phyloP scores from a whole-genome alignment of 1,140 invertebrate species.

The Antheraea pernyi region DNA sequence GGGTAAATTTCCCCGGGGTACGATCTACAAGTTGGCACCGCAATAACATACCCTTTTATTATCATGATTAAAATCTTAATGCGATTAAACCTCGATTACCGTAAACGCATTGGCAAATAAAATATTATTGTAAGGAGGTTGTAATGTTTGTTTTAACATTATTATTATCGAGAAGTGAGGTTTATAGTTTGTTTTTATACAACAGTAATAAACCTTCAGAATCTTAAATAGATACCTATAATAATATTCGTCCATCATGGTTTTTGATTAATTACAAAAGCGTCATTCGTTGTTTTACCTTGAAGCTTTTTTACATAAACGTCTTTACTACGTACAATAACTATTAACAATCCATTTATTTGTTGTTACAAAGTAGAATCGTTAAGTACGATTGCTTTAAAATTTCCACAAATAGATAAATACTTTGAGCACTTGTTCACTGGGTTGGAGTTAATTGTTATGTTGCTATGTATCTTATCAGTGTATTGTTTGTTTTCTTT shows the following conservation, averaged over 20 bases:
- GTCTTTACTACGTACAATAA: neutral
- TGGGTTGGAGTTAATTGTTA: neutral
- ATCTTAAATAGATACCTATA: neutral
- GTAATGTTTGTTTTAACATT: neutral
- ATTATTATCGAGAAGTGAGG: neutral
- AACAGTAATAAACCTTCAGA: neutral
- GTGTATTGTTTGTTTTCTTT: neutral
- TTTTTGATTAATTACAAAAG: constrained; percentile 1
- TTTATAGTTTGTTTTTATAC: neutral
- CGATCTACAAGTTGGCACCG: constrained; percentile 37
- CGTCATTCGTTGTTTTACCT: neutral
- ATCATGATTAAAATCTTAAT: constrained; percentile 52
- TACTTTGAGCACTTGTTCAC: neutral
- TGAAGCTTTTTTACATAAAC: neutral
- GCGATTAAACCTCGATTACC: constrained; percentile 26
- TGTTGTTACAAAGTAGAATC: neutral
- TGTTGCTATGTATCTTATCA: neutral
- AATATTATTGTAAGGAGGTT: neutral
- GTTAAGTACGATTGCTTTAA: neutral
- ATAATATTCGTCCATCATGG: neutral
- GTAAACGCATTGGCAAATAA: neutral
- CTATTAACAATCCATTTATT: neutral
- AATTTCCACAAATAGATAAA: neutral
- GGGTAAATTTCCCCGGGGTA: constrained; percentile 48
- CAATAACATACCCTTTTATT: constrained; percentile 27